phyloP scores from a whole-genome alignment of 2,888 invertebrate genomes.

The Mythimna ferrago region DNA sequence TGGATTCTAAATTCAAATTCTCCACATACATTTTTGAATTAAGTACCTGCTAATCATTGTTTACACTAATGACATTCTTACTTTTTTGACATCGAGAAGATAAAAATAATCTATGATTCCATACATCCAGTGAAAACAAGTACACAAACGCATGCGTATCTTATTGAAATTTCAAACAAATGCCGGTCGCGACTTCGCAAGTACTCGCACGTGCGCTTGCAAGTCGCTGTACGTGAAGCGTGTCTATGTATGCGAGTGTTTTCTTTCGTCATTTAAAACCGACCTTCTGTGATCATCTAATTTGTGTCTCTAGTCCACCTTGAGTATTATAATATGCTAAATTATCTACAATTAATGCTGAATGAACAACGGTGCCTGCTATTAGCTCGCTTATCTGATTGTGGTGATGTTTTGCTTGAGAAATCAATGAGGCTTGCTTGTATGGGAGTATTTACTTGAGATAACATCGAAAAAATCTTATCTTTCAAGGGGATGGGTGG shows the following conservation, averaged over 20 bases:
- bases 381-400: constrained; percentile 55
- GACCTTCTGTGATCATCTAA: constrained; percentile 15
- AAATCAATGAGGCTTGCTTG: constrained; percentile 48
- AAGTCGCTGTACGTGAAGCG: not conserved
- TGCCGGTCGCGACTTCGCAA: not conserved
- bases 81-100: no score
- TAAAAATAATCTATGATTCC: no score
- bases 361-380: constrained; percentile 59
- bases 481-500: constrained; percentile 18
- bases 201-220: not conserved
- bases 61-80: no score
- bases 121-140: no score
- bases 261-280: not conserved
- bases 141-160: no score
- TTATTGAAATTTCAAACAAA: no score
- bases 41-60: no score
- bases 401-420: constrained; percentile 32
- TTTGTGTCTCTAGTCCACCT: constrained; percentile 62
- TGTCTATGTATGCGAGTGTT: not conserved
- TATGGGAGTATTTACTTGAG: constrained; percentile 23
- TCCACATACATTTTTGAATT: no score
- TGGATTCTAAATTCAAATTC: no score
- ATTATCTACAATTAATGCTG: constrained; percentile 67
- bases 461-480: constrained; percentile 17
- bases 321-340: constrained; percentile 69